phyloP scores from a whole-genome alignment of 2,113 vertebrate genomes.

The Etia nguti region DNA sequence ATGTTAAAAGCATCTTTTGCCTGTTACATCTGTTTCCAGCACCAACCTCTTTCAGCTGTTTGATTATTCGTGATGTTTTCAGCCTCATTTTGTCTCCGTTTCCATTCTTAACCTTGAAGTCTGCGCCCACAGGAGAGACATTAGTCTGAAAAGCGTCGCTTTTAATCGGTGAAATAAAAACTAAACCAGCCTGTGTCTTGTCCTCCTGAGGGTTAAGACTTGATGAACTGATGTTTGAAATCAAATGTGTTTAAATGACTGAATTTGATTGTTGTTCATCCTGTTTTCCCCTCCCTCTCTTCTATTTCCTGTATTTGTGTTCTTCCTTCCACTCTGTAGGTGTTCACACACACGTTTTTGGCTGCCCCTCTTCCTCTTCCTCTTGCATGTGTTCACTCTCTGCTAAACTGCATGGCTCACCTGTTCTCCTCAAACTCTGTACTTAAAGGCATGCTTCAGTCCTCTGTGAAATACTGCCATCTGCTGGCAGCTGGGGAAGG shows the following conservation, averaged over 20 bases:
- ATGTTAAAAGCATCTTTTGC: neutral
- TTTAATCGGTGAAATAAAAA: neutral
- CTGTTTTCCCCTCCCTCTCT: neutral
- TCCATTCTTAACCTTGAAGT: neutral
- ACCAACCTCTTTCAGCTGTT: neutral
- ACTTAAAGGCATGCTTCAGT: neutral
- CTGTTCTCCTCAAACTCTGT: neutral
- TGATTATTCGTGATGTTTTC: conserved; percentile 31
- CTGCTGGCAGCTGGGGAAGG: neutral
- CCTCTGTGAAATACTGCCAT: neutral
- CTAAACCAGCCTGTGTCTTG: neutral
- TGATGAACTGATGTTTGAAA: neutral
- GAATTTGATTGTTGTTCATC: conserved; percentile 13
- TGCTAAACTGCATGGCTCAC: conserved; percentile 40
- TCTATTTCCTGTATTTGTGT: conserved; percentile 51
- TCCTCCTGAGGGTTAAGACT: conserved; percentile 35
- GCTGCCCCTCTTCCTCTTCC: conserved; percentile 72
- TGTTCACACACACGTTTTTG: conserved; percentile 72
- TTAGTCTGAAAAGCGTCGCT: neutral
- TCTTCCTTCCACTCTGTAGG: conserved; percentile 59
- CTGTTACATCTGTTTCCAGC: neutral
- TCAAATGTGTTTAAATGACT: neutral
- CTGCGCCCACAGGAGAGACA: neutral
- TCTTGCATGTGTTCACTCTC: conserved; percentile 66
- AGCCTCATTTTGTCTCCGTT: conserved; percentile 16